Percentiles rank a stretch among this genome's conserved stretches.
phyloP scores from a whole-genome alignment of 1,140 invertebrate genomes.

The Cydia amplana region DNA sequence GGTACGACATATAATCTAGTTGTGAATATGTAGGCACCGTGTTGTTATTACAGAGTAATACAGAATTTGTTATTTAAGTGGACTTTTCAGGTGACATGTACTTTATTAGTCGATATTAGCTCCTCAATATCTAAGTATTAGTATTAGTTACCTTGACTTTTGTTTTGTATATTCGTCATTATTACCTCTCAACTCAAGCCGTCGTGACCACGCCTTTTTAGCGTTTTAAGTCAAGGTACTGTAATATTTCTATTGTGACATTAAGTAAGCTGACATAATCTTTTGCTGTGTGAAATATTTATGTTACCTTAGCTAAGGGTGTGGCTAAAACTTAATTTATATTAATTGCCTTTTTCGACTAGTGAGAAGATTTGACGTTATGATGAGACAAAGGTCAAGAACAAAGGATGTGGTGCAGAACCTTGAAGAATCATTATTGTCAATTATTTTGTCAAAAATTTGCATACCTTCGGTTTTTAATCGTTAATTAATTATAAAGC shows the following conservation, averaged over 20 bases:
- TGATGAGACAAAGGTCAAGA: background rate
- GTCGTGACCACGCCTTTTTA: background rate
- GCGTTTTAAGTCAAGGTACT: slow-evolving; percentile 16
- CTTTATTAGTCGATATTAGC: too few relatives aligned
- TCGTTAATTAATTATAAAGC: too few relatives aligned
- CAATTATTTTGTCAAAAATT: too few relatives aligned
- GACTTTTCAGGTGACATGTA: too few relatives aligned
- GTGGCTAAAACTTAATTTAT: background rate
- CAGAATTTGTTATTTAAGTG: too few relatives aligned
- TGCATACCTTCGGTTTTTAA: background rate
- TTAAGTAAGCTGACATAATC: background rate
- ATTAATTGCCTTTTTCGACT: background rate
- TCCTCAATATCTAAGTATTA: too few relatives aligned
- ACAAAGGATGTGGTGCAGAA: background rate
- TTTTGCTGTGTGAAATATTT: slow-evolving; percentile 7
- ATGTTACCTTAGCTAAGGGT: background rate
- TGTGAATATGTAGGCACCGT: too few relatives aligned
- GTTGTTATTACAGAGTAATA: too few relatives aligned
- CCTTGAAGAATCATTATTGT: background rate
- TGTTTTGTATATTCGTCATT: too few relatives aligned
- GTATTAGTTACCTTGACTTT: too few relatives aligned
- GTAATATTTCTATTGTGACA: background rate
- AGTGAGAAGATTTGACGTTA: background rate
- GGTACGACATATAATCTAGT: background rate
- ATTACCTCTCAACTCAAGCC: too few relatives aligned